Conservation (phyloP, 2,888 invertebrate genomes). For the Dyspetes luteomarginatus region DNA sequence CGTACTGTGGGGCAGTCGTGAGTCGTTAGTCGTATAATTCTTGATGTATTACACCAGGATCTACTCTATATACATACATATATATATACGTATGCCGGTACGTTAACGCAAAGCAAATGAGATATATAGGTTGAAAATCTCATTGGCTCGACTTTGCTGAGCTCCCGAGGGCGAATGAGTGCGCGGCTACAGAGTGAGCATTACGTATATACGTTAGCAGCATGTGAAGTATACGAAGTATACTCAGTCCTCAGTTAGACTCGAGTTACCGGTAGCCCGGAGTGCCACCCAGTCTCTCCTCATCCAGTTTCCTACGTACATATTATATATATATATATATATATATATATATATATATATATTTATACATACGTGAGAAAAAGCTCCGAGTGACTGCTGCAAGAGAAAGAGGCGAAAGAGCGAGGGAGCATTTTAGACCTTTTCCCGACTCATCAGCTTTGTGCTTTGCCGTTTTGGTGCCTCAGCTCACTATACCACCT, state of each 20-base stretch:
- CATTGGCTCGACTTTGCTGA: conserved; percentile 76
- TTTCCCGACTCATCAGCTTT: conserved; percentile 83
- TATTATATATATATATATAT: neutral
- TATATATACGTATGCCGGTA: neutral
- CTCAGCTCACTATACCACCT: conserved; percentile 35
- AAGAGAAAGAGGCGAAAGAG: conserved; percentile 58
- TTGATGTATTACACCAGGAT: neutral
- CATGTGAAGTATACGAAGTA: conserved; percentile 66
- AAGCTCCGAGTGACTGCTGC: conserved; percentile 53
- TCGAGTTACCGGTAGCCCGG: conserved; percentile 75
- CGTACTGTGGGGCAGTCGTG: conserved; percentile 19
- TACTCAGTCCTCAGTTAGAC: conserved; percentile 70
- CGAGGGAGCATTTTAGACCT: conserved; percentile 79
- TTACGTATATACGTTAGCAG: conserved; percentile 37
- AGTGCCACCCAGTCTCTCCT: conserved; percentile 66
- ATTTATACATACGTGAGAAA: conserved; percentile 8
- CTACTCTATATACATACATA: neutral
- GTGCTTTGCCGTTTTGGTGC: conserved; percentile 76
- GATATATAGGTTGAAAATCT: conserved; percentile 75
- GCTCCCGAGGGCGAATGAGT: conserved; percentile 75
- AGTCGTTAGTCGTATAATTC: conserved; percentile 35
- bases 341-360: neutral
- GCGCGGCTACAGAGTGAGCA: conserved; percentile 65
- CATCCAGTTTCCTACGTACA: conserved; percentile 45
- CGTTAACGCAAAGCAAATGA: conserved; percentile 65